Conservation (phyloP, 2,888 invertebrate genomes). For the Chymomyza caudatula region DNA sequence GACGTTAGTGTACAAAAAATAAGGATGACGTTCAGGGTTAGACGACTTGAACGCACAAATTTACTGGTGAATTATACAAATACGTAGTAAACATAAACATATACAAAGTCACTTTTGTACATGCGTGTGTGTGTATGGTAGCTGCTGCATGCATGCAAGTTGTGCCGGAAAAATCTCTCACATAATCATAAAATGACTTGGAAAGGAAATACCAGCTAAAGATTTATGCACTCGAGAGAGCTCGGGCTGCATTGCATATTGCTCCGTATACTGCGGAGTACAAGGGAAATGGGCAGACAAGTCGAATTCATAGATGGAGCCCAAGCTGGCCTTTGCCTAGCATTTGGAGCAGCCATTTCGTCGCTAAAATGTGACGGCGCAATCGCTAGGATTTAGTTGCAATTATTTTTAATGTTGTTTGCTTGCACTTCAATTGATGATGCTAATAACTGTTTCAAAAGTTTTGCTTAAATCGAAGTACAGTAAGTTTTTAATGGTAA, state of each 20-base stretch:
- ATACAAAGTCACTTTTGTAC: slow-evolving; percentile 3
- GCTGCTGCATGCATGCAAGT: slow-evolving; percentile 35
- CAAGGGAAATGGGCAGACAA: background rate
- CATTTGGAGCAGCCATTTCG: slow-evolving; percentile 37
- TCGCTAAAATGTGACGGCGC: slow-evolving; percentile 66
- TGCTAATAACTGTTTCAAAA: slow-evolving; percentile 71
- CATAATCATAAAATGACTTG: slow-evolving; percentile 70
- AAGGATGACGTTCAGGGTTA: no score
- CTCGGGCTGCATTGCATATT: slow-evolving; percentile 59
- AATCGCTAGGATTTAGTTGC: slow-evolving; percentile 72
- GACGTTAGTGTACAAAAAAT: no score
- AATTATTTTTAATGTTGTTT: slow-evolving; percentile 74
- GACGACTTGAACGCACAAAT: slow-evolving; percentile 53
- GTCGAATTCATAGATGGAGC: background rate
- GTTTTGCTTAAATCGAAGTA: slow-evolving; percentile 59
- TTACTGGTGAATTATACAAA: slow-evolving; percentile 62
- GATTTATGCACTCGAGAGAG: slow-evolving; percentile 68
- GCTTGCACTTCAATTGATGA: slow-evolving; percentile 71
- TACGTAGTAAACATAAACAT: slow-evolving; percentile 19
- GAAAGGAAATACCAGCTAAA: slow-evolving; percentile 64
- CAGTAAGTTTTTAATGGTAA: background rate
- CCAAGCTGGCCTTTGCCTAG: background rate
- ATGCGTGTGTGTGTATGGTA: background rate
- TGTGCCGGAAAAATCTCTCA: slow-evolving; percentile 66
- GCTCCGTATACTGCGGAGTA: background rate